Evolutionary conservation across 2,797 vertebrate species (phyloP).

Genomic region (Liasis olivaceus): DNA sequence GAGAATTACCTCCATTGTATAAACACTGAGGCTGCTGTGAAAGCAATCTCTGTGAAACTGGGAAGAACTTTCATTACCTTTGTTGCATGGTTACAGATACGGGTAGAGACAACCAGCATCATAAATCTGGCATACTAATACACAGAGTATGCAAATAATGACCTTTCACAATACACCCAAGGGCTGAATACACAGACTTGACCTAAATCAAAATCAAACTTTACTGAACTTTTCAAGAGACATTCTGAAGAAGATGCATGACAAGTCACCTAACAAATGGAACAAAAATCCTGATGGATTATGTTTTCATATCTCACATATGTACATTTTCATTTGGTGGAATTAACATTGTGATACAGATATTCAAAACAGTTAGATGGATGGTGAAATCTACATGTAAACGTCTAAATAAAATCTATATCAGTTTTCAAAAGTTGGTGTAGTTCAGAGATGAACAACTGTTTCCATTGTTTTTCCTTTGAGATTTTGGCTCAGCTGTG

Average conservation of each 20-base stretch:
- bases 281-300: background rate
- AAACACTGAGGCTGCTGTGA: background rate
- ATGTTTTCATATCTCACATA: background rate
- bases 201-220: background rate
- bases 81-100: background rate
- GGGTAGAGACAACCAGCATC: background rate
- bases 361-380: background rate
- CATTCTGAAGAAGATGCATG: background rate
- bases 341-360: background rate
- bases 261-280: background rate
- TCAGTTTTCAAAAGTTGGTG: background rate
- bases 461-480: background rate
- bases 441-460: background rate
- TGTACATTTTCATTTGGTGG: background rate
- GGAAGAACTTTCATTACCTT: background rate
- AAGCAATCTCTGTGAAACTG: background rate
- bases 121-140: background rate
- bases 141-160: background rate
- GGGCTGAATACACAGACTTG: background rate
- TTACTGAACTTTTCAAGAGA: background rate
- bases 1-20: background rate
- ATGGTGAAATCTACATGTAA: background rate
- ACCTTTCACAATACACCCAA: background rate
- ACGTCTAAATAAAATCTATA: background rate
- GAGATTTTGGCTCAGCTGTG: background rate